Base-by-base conservation (phyloP, 2,888 invertebrate species). In the Ophion ellenae region DNA sequence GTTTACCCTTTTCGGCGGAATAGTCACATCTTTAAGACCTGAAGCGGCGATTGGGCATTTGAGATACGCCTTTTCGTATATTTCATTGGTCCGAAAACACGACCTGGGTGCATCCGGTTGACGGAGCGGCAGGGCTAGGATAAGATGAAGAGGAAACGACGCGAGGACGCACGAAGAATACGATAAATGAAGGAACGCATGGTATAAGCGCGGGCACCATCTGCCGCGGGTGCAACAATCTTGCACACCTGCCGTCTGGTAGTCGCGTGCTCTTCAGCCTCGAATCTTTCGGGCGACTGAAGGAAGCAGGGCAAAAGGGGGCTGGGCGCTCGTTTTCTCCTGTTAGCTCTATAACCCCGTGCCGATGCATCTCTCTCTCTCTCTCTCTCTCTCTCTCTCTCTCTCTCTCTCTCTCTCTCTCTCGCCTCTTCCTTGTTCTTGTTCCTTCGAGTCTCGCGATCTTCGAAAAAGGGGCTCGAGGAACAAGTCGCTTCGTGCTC, bases 201-300 rank as follows among this genome's bases (percentile, higher is more conserved):
- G 20, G 75, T 82, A 85, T 64, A 61, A 77, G 81, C 81, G 45
- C 82, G 88, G 83, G 87, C 91, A 93, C 92, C 93, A 93, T 93
- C 93, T 93, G 93, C 91, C 90, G 78, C 86, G 90, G 92, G 93
- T 92, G 93, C 92, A 93, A 92, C 90, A 93, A 93, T 91, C 92
- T 92, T 86, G 90, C 92, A 93, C 93, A 93, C 93, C 93, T 93
- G 93, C 93, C 91, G 92, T 92, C 92, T 93, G 91, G 90, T 90
- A 92, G 92, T 93, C 93, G 93, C 93, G 93, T 93, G 93, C 92
- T 90, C 91, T 89, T 87, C 85, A 76, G 86, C 76, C 81, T 75
- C 66, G 73, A 66, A 86, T 86, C 75, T 84, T 77, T 73, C 73
- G 81, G 86, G 53, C 81, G 86, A 86, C 81, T 81, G 87, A 74